Conservation (phyloP, 2,797 vertebrate species). For the Acanthopagrus latus region DNA sequence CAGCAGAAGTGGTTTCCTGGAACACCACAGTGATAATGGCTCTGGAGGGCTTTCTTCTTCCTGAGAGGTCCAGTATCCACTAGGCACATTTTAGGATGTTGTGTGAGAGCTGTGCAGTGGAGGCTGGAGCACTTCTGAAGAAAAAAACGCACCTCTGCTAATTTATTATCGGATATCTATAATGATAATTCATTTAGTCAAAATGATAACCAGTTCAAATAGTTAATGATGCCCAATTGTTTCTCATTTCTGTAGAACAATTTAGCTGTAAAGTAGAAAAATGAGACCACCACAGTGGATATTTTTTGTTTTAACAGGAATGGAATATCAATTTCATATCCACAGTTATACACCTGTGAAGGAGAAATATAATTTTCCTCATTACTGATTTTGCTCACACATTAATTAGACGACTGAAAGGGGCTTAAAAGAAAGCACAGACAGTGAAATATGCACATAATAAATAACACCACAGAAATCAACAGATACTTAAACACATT, state of each 20-base stretch:
- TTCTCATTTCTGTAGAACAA: not conserved
- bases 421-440: conserved; percentile 14
- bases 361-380: not conserved
- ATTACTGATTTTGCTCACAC: conserved; percentile 5
- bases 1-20: conserved; percentile 39
- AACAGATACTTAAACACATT: conserved; percentile 38
- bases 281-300: not conserved
- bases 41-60: conserved; percentile 20
- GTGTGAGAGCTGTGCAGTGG: conserved; percentile 44
- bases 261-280: not conserved
- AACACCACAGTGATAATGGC: conserved; percentile 15
- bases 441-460: conserved; percentile 23
- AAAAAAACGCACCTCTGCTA: not conserved
- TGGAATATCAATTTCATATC: conserved; percentile 17
- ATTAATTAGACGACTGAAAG: conserved; percentile 21
- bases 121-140: conserved; percentile 12
- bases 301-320: not conserved
- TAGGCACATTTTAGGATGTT: conserved; percentile 7
- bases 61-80: conserved; percentile 26
- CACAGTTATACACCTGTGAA: not conserved
- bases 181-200: conserved; percentile 2
- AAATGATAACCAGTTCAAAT: conserved; percentile 7
- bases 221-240: not conserved
- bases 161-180: conserved; percentile 7
- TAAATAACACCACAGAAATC: conserved; percentile 38